Evolutionary conservation across 2,113 vertebrate species (phyloP), one percentile per base, ranked within the genome.

Genomic region (Neolamprologus sp.): DNA sequence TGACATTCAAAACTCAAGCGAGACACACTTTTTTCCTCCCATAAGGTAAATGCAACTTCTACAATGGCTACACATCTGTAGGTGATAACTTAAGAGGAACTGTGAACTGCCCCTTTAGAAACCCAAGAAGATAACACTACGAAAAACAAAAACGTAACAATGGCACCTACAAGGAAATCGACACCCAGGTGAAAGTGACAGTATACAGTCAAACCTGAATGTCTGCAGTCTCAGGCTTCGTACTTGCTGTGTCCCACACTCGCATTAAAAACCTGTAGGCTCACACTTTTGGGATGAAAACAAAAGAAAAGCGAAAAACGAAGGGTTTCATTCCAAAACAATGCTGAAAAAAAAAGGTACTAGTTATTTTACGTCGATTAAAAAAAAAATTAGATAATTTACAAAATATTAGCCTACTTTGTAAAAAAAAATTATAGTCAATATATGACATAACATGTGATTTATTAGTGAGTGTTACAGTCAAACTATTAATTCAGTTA

Each of bases 291-390:
- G 93, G 94, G 93, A 93, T 93, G 92, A 92, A 88, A 92, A 78
- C 68, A 81, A 83, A 7, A 91, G 93, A 73, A 68, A 53, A 58
- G 82, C 21, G 78, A 13, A 81, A 88, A 90, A 93, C 87, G 93
- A 95, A 96, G 93, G 85, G 93, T 93, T 94, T 94, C 94, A 94
- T 93, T 94, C 93, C 94, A 94, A 94, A 95, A 93, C 17, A 12
- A 8, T 42, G 60, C 1, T 7, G 4, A 31, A 58, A 63, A 63
- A 57, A 54, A 82, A 86, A 26, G 10, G 9, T 78, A 75, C 45
- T 1, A 65, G 21, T 26, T 60, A 21, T 80, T 71, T 42, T 12
- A 80, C 51, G 19, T 12, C 13, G 47, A 26, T 40, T 8, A 45
- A 82, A 80, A 63, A 7, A 7, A 53, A 81, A 31, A 21, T 9